A percentile compares a stretch with the other conserved stretches of the same genome.
Conservation (phyloP, 2,797 vertebrate species). For the Hydrocynus forskahlii region DNA sequence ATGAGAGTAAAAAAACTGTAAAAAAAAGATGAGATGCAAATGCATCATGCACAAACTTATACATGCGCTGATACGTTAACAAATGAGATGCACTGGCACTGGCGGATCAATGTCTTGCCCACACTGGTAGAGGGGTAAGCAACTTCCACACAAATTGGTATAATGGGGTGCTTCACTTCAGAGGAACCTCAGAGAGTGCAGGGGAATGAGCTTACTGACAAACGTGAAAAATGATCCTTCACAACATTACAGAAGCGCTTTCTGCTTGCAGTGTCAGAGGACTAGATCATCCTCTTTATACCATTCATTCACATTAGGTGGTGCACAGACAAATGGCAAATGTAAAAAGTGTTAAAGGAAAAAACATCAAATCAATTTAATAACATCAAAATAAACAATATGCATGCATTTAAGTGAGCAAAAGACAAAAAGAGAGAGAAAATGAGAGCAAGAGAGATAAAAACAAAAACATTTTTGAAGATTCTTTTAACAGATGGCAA, state of each 20-base stretch:
- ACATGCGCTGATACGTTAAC: not conserved
- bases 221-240: not conserved
- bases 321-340: not conserved
- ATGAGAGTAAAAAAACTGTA: not conserved
- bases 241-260: not conserved
- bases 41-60: conserved; percentile 21
- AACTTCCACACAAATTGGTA: conserved; percentile 3
- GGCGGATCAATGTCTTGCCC: not conserved
- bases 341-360: not conserved
- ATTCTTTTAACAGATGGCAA: not conserved
- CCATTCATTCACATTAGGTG: too few species aligned
- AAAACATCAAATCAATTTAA: not conserved
- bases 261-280: not conserved
- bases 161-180: not conserved
- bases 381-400: not conserved
- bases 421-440: not conserved
- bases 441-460: not conserved
- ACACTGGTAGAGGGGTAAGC: not conserved
- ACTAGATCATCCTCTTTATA: not conserved
- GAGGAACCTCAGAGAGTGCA: not conserved
- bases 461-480: not conserved
- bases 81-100: conserved; percentile 2
- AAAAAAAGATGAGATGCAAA: conserved; percentile 48
- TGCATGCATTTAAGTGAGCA: not conserved
- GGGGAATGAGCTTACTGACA: not conserved